Percentiles rank a stretch among this genome's conserved stretches.
phyloP scores from a whole-genome alignment of 2,113 vertebrate genomes.

The Takifugu flavidus region DNA sequence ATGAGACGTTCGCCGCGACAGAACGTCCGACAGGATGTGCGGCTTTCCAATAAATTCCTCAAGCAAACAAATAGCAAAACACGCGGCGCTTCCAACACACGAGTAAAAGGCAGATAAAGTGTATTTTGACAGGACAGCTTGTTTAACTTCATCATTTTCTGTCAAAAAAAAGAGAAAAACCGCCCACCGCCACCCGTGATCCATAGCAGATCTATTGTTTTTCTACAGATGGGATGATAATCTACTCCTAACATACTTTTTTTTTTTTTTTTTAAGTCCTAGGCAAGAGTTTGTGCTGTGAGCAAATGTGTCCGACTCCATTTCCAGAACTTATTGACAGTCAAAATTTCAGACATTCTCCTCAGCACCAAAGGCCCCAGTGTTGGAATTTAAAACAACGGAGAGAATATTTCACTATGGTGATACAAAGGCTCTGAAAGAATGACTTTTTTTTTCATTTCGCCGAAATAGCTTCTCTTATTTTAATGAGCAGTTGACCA shows the following conservation, averaged over 20 bases:
- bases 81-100: constrained; percentile 38
- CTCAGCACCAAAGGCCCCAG: constrained; percentile 12
- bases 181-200: constrained; percentile 47
- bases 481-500: constrained; percentile 70
- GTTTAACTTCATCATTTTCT: constrained; percentile 53
- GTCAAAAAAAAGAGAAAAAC: constrained; percentile 37
- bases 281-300: constrained; percentile 27
- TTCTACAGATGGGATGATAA: constrained; percentile 55
- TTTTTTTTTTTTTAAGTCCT: constrained; percentile 14
- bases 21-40: constrained; percentile 58
- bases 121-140: constrained; percentile 62
- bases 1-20: constrained; percentile 41
- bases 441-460: constrained; percentile 19
- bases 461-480: constrained; percentile 47
- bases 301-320: constrained; percentile 4
- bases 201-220: constrained; percentile 51
- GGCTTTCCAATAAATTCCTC: constrained; percentile 55
- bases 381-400: constrained; percentile 20
- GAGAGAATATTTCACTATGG: constrained; percentile 40
- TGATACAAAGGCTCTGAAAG: constrained; percentile 22
- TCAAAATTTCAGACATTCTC: not conserved
- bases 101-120: constrained; percentile 41
- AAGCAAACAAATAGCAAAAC: constrained; percentile 59
- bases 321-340: constrained; percentile 24
- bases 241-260: constrained; percentile 45